Conservation (phyloP, 2,113 vertebrate genomes). For the Climacteris rufus region DNA sequence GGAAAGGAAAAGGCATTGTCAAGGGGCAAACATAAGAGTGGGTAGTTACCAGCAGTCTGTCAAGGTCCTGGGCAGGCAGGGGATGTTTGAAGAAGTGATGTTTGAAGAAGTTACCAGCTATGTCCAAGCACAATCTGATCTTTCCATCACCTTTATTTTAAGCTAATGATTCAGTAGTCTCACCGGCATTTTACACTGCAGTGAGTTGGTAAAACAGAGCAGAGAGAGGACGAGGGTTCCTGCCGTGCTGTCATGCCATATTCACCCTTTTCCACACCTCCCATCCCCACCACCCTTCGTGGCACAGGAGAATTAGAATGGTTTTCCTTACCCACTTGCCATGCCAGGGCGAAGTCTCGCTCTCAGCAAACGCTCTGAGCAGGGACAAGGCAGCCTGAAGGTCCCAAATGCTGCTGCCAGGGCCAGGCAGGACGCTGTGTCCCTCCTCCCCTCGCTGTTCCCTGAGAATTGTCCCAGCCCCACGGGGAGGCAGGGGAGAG, state of each 20-base stretch:
- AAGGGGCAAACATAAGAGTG: not conserved
- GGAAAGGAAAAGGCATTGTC: not conserved
- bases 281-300: not conserved
- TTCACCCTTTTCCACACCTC: not conserved
- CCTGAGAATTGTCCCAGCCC: not conserved
- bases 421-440: not conserved
- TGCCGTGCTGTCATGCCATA: not conserved
- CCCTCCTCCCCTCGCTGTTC: not conserved
- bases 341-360: not conserved
- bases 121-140: not conserved
- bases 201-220: not conserved
- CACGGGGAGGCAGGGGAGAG: not conserved
- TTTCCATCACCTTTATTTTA: not conserved
- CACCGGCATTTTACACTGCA: not conserved
- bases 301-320: not conserved
- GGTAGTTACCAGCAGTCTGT: not conserved
- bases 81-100: not conserved
- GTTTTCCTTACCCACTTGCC: constrained; percentile 17
- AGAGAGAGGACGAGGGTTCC: not conserved
- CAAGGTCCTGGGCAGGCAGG: not conserved
- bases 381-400: not conserved
- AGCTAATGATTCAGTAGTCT: not conserved
- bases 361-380: not conserved
- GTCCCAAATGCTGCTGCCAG: not conserved
- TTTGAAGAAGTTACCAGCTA: not conserved